phyloP scores from a whole-genome alignment of 2,797 vertebrate genomes.

The Coracias cyanogaster region DNA sequence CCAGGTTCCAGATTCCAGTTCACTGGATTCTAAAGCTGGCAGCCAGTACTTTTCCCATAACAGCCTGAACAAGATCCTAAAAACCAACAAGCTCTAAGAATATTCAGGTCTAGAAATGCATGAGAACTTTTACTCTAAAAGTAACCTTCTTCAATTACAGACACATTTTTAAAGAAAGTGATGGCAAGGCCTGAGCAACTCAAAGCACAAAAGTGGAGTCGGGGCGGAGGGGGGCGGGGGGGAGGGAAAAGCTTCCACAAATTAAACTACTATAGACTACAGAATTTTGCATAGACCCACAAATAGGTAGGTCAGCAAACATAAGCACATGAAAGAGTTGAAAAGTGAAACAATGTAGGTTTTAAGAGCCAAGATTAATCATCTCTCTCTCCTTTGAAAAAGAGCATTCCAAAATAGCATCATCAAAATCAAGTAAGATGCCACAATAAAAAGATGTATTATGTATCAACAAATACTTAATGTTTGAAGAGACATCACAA shows the following conservation, averaged over 20 bases:
- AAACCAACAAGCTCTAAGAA: slow-evolving; percentile 8
- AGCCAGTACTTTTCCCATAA: background rate
- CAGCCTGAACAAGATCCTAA: background rate
- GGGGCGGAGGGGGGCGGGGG: background rate
- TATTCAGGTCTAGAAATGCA: background rate
- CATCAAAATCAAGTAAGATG: background rate
- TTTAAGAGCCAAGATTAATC: slow-evolving; percentile 14
- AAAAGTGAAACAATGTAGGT: slow-evolving; percentile 6
- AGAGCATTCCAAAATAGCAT: slow-evolving; percentile 11
- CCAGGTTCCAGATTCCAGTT: background rate
- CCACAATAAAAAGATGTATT: slow-evolving; percentile 51
- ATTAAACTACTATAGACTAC: background rate
- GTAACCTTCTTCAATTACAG: background rate
- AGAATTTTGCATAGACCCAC: background rate
- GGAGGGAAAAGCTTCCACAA: background rate
- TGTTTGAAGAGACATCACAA: slow-evolving; percentile 54
- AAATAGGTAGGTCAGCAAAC: background rate
- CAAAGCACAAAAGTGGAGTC: background rate
- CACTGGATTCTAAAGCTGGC: background rate
- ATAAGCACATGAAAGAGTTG: slow-evolving; percentile 13
- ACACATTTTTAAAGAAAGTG: background rate
- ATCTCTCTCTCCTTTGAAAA: slow-evolving; percentile 7
- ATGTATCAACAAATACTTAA: slow-evolving; percentile 50
- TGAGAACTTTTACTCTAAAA: background rate
- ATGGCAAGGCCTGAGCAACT: background rate